Evolutionary conservation across 2,797 vertebrate species (phyloP).

Genomic region (Gymnoscopelus braueri): DNA sequence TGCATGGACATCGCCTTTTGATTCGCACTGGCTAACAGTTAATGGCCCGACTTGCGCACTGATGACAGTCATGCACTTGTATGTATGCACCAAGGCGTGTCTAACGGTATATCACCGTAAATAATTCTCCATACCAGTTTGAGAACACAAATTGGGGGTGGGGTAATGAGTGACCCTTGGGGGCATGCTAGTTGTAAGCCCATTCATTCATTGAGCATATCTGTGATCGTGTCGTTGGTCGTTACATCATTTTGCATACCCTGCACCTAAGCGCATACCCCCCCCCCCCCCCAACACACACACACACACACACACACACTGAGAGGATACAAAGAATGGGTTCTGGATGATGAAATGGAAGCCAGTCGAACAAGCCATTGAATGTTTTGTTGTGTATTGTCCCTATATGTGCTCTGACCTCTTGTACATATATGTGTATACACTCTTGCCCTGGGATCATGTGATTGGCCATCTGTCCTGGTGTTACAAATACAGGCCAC

Average conservation of each 20-base stretch:
- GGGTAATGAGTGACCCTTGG: too few relatives aligned
- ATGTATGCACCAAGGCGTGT: conserved; percentile 29
- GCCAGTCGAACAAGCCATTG: conserved; percentile 75
- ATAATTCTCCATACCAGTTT: neutral
- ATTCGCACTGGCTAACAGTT: neutral
- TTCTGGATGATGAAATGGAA: conserved; percentile 62
- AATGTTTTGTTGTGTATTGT: conserved; percentile 76
- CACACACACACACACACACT: too few relatives aligned
- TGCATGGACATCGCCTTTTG: conserved; percentile 5
- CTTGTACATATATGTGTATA: conserved; percentile 51
- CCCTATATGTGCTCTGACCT: conserved; percentile 53
- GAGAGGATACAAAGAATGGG: conserved; percentile 39
- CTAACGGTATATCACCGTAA: neutral
- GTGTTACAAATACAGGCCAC: conserved; percentile 66
- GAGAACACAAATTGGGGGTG: too few relatives aligned
- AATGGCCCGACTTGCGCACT: conserved; percentile 29
- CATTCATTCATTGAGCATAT: conserved; percentile 20
- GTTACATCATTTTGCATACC: conserved; percentile 5
- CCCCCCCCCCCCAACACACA: neutral
- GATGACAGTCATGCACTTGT: conserved; percentile 15
- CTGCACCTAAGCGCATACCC: neutral
- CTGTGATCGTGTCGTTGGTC: conserved; percentile 2
- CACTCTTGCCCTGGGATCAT: conserved; percentile 67
- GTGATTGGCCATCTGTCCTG: conserved; percentile 79
- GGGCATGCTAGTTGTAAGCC: neutral